Percentiles rank a stretch among this genome's conserved stretches.
phyloP scores from a whole-genome alignment of 2,113 vertebrate species.

The Chinchilla lanigera region DNA sequence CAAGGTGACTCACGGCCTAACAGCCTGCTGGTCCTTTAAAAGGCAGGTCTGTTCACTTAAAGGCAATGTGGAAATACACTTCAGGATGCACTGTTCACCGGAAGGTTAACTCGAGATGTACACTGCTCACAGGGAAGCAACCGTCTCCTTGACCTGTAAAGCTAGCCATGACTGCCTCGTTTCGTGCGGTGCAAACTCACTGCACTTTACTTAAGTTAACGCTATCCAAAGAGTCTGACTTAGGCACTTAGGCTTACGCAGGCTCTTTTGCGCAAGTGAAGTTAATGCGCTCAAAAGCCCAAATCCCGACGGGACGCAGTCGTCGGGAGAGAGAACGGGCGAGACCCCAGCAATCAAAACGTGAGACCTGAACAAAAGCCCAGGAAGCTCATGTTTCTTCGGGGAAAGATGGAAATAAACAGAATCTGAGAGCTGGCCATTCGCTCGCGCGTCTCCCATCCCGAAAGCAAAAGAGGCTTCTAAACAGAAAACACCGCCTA shows the following conservation, averaged over 20 bases:
- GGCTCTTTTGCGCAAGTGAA: constrained; percentile 2
- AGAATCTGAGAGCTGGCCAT: background rate
- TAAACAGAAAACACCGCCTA: background rate
- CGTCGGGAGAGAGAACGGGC: background rate
- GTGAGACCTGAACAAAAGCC: background rate
- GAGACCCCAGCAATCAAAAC: background rate
- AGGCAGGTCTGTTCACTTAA: background rate
- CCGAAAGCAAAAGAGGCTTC: constrained; percentile 41
- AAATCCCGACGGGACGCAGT: background rate
- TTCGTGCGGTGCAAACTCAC: background rate
- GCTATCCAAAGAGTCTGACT: background rate
- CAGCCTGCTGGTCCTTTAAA: constrained; percentile 35
- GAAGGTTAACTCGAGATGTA: constrained; percentile 17
- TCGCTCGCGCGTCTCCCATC: background rate
- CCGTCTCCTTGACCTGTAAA: background rate
- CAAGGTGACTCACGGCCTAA: background rate
- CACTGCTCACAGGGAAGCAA: constrained; percentile 7
- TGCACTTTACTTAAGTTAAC: background rate
- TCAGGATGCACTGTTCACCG: background rate
- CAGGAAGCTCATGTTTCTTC: background rate
- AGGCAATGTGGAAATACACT: background rate
- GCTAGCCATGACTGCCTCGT: background rate
- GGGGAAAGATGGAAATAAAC: background rate
- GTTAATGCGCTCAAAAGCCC: constrained; percentile 13
- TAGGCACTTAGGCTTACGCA: background rate